phyloP scores from a whole-genome alignment of 2,113 vertebrate species.

The Limanda limanda region DNA sequence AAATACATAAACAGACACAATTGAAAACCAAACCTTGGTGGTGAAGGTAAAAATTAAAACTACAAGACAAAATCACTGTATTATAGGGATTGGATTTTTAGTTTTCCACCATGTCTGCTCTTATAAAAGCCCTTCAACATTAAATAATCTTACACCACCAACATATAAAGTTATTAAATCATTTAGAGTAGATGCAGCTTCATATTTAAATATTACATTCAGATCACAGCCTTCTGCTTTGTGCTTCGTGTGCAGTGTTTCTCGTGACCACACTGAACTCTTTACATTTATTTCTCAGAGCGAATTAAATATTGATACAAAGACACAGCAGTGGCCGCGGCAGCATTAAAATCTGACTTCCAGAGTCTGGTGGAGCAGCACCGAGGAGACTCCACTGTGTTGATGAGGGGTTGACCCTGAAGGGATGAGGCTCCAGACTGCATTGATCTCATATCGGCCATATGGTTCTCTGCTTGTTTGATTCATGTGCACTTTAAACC shows the following conservation, averaged over 20 bases:
- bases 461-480: conserved; percentile 1
- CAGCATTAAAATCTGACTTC: conserved; percentile 31
- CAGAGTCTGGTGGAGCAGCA: background rate
- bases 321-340: conserved; percentile 10
- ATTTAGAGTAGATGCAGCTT: conserved; percentile 18
- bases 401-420: conserved; percentile 19
- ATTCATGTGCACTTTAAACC: no score
- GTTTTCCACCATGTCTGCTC: background rate
- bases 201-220: background rate
- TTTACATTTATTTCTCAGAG: conserved; percentile 8
- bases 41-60: background rate
- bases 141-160: conserved; percentile 37
- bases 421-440: background rate
- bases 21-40: background rate
- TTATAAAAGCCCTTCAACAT: conserved; percentile 22
- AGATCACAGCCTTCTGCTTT: conserved; percentile 11
- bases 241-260: conserved; percentile 2
- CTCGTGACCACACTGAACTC: conserved; percentile 11
- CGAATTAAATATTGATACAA: conserved; percentile 56
- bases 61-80: background rate
- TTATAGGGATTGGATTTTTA: background rate
- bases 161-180: conserved; percentile 39
- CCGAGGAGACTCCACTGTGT: background rate
- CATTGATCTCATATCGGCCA: conserved; percentile 54
- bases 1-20: no score